Percentiles rank a stretch among this genome's conserved stretches.
These are phyloP conservation scores for Zosterops hypoxanthus DNA, from an alignment of 2,113 vertebrate species.

Conservation along the genomic window DNA sequence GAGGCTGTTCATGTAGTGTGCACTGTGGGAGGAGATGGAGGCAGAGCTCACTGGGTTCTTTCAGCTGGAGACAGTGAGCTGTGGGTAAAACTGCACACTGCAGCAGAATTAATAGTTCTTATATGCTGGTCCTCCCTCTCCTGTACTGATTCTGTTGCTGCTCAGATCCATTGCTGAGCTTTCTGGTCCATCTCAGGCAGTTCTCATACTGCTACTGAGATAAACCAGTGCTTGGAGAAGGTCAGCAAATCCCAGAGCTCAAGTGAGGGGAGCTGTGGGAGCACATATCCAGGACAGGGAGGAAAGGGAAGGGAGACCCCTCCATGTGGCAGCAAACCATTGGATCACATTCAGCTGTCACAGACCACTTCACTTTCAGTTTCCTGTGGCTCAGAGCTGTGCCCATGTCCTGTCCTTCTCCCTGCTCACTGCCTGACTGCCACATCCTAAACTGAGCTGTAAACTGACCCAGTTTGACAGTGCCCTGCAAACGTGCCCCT, in stretches of 20 bases:
- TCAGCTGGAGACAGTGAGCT: background rate
- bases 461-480: background rate
- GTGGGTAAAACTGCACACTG: background rate
- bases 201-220: background rate
- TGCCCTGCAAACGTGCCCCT: background rate
- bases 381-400: background rate
- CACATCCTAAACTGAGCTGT: background rate
- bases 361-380: background rate
- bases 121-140: background rate
- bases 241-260: background rate
- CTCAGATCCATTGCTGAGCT: background rate
- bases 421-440: background rate
- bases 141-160: background rate
- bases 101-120: background rate
- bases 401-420: background rate
- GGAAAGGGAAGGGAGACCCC: background rate
- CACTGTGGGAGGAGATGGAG: background rate
- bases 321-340: background rate
- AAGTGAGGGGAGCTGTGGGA: background rate
- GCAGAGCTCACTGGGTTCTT: background rate
- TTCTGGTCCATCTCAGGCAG: background rate
- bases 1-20: background rate
- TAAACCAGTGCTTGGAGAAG: background rate
- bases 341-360: background rate
- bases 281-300: background rate